Evolutionary conservation across 2,888 invertebrate genomes (phyloP), one percentile per base, ranked within the genome.

Genomic region (Phortica okadai): DNA sequence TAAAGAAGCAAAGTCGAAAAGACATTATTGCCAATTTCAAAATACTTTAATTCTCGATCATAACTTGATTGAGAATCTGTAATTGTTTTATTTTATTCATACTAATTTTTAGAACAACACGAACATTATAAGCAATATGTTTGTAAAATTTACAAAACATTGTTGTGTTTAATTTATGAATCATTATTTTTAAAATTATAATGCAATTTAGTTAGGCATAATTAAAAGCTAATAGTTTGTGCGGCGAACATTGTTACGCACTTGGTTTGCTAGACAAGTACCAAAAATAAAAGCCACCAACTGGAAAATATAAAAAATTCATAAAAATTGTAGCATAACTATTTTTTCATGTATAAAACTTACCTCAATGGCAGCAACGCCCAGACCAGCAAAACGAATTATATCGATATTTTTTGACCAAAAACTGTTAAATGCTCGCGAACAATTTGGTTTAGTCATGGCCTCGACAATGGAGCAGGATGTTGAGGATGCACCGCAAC

Each of bases 221-320:
- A 16, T 59, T n/a, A 8, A 45, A 8, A 16, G 1, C 79, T 93
- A 94, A 92, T 93, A 94, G 91, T 92, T 93, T 86, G 93, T 93
- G 92, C 95, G 94, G 92, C 95, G 94, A 86, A 94, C 93, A 89
- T 95, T 95, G 92, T 97, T 97, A 91, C 95, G 94, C 89, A 97
- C 96, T 90, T 96, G 95, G 91, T 96, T 95, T 80, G 96, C 96
- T 90, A 98, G 92, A 90, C 97, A 97, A 91, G 97, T 95, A 73
- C 96, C 95, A 91, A 97, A 96, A 87, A 97, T 93, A 78, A 97
- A 95, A 74, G 95, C 95, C 82, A 95, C 91, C 83, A 96, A 92
- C 67, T 69, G 16, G 3, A 69, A 59, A 59, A 25, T 59, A 59
- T 16, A 59, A 10, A 10, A 45, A 75, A 44, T 21, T 16, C 14